Base-by-base conservation (phyloP, 2,797 vertebrate species). In the Yasuhikotakia modesta region DNA sequence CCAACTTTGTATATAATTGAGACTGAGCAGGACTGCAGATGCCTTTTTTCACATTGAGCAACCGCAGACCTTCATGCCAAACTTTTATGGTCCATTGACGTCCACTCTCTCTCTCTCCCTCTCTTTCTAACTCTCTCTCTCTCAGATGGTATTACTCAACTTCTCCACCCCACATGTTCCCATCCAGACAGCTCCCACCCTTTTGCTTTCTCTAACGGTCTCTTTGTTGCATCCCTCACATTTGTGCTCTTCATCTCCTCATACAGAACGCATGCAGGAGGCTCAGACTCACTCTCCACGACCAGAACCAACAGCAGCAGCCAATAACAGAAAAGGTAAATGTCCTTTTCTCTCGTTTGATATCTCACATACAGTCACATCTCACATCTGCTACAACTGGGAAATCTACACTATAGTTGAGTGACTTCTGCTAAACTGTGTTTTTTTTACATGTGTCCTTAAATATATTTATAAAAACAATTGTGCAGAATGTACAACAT, bases 271-370 rank as follows among this genome's bases (percentile, higher is more conserved):
- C 85, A 0, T 88, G 92, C 87, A 93, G 94, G 80, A 84, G 94
- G 35, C 90, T 98, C 83, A 88, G 95, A 19, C 89, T 97, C 88
- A 95, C 94, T 2, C 92, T 98, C 13, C 94, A 94, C 17, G 86
- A 93, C 77, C 94, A 92, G 86, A 86, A 85, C 70, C 91, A 92
- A 0, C 91, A 94, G 67, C 39, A 11, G 7, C 90, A 89, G 86
- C 53, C 46, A 2, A 30, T 30, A 46, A 35, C 32, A 13, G 81
- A 76, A 52, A 96, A 96, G 94, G 95, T 96, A 88, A 85, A 88
- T 4, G 7, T 21, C 21, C 30, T 7, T 45, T 45, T 53, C 19
- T 58, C 19, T 60, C 14, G 21, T 10, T 48, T 45, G 2, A 19
- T 11, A 16, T 35, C 17, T 63, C 30, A 48, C 22, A 72, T 13